Evolutionary conservation across 2,888 invertebrate species (phyloP).

Genomic region (Carterocephalus palaemon): DNA sequence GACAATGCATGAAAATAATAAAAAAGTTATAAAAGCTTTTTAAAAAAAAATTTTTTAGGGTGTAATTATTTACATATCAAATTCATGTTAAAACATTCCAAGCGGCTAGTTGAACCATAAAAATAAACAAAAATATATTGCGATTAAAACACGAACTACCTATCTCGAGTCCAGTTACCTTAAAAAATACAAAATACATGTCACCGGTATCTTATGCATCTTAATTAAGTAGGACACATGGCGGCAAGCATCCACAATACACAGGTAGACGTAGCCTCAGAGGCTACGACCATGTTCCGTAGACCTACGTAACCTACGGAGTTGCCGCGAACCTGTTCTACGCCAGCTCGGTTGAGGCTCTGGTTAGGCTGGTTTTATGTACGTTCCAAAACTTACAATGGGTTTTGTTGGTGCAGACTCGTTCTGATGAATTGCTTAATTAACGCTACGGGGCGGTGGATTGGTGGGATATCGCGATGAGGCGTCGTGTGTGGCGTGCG

Average conservation of each 20-base stretch:
- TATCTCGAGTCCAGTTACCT: background rate
- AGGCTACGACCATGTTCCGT: constrained; percentile 6
- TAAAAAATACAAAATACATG: constrained; percentile 1
- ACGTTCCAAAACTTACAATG: constrained; percentile 20
- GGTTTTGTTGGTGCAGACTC: constrained; percentile 12
- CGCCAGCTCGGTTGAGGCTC: background rate
- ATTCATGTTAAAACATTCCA: background rate
- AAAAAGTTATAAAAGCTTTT: no score
- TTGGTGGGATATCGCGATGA: constrained; percentile 1
- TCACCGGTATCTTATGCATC: constrained; percentile 6
- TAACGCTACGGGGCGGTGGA: constrained; percentile 8
- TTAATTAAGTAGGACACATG: constrained; percentile 28
- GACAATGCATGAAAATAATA: no score
- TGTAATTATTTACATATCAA: no score
- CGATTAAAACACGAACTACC: background rate
- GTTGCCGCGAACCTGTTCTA: background rate
- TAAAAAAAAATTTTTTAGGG: no score
- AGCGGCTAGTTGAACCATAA: background rate
- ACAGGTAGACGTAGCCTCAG: constrained; percentile 22
- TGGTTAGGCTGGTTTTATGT: constrained; percentile 4
- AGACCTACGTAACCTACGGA: background rate
- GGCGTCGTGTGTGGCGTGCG: background rate
- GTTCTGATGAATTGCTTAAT: constrained; percentile 23
- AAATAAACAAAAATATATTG: constrained; percentile 3
- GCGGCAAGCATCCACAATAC: constrained; percentile 21